A percentile compares a stretch with the other conserved stretches of the same genome.
These are phyloP conservation scores for Gymnodraco acuticeps DNA, from an alignment of 2,797 vertebrate species.

Conservation along the genomic window DNA sequence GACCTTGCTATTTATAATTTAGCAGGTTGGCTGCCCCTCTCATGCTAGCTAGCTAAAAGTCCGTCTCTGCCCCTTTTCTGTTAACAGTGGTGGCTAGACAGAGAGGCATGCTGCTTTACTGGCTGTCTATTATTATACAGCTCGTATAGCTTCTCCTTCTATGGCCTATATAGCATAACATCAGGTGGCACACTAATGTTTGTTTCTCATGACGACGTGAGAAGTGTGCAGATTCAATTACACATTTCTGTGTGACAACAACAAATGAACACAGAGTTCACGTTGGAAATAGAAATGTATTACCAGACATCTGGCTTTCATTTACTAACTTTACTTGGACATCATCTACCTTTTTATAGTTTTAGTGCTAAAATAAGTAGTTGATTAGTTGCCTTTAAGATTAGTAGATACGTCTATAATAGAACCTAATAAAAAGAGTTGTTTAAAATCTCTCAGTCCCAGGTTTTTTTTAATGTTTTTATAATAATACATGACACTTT, in stretches of 20 bases:
- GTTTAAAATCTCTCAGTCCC: neutral
- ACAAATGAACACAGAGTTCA: neutral
- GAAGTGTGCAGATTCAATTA: neutral
- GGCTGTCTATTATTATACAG: constrained; percentile 68
- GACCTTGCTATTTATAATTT: constrained; percentile 87
- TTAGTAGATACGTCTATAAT: neutral
- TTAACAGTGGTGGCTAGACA: constrained; percentile 18
- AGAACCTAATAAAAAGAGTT: neutral
- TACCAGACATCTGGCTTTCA: neutral
- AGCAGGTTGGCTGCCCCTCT: constrained; percentile 68
- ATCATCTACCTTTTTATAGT: neutral
- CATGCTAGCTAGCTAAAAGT: constrained; percentile 27
- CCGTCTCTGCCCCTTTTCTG: constrained; percentile 24
- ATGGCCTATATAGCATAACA: constrained; percentile 39
- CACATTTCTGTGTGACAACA: neutral
- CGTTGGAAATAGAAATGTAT: neutral
- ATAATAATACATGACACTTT: no score
- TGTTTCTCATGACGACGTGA: neutral
- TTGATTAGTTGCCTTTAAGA: neutral
- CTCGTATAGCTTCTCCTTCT: constrained; percentile 55
- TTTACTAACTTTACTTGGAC: no score
- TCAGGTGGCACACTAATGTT: neutral
- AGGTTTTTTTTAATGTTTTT: neutral
- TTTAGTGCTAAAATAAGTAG: neutral
- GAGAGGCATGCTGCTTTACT: constrained; percentile 45